Percentiles rank a stretch among this genome's conserved stretches.
Evolutionary conservation across 2,797 vertebrate genomes (phyloP).

Genomic region (Pangasius sanitwongsei): DNA sequence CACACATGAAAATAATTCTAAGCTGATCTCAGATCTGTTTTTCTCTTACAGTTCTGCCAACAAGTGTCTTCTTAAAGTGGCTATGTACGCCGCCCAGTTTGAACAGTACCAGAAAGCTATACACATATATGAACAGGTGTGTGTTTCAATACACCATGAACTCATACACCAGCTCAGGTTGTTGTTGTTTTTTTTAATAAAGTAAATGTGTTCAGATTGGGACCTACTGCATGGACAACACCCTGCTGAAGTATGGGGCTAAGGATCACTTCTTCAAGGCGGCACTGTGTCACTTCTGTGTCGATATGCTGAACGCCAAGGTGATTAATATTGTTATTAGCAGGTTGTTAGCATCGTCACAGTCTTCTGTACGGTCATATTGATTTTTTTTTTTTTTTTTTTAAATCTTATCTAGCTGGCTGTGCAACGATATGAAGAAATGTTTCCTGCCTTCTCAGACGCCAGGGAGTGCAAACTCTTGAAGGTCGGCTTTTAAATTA

Average conservation of each 20-base stretch:
- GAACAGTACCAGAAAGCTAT: conserved; percentile 83
- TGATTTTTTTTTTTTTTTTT: not conserved
- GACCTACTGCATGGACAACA: conserved; percentile 80
- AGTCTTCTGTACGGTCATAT: not conserved
- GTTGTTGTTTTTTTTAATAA: not conserved
- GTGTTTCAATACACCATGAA: not conserved
- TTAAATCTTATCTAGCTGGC: conserved; percentile 69
- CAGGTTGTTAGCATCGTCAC: not conserved
- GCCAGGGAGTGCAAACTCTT: conserved; percentile 80
- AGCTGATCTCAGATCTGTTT: not conserved
- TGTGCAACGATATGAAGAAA: conserved; percentile 80
- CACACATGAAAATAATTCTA: not conserved
- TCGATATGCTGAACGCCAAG: conserved; percentile 83
- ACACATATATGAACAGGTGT: conserved; percentile 81
- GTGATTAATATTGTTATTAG: conserved; percentile 57
- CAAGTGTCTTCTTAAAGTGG: conserved; percentile 83
- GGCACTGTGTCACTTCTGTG: conserved; percentile 81
- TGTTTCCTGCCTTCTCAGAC: conserved; percentile 81
- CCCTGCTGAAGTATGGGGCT: conserved; percentile 80
- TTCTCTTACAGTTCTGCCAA: conserved; percentile 67
- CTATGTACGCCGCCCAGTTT: conserved; percentile 75
- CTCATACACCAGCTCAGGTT: not conserved
- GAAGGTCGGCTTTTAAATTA: conserved; percentile 66
- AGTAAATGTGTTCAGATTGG: conserved; percentile 69
- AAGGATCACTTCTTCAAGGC: conserved; percentile 86